Evolutionary conservation across 2,797 vertebrate genomes (phyloP), one percentile per base, ranked within the genome.

Genomic region (Neosilurus mollespiculum): DNA sequence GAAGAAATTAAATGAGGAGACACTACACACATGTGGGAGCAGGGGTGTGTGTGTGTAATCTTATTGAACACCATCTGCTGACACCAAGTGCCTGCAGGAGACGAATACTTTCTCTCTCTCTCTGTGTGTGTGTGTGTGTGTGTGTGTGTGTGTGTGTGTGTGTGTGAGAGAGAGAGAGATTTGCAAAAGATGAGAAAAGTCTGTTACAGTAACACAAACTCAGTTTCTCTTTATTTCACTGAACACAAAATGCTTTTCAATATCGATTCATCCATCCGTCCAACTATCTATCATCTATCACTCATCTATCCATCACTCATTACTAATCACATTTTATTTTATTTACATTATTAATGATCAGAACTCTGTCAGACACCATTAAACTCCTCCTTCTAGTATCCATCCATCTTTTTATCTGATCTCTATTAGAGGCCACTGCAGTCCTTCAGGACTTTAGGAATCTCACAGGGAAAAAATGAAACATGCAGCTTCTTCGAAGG

Each of bases 41-140:
- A 78, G 80, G 62, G 80, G 83, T 22, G 37, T 70, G 34, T 69
- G 26, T 69, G 54, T 83, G 72, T 79, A 86, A 86, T 92, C 91
- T 91, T 91, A 94, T 91, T 92, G 88, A 90, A 89, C 89, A 86
- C 91, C 91, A 93, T 94, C 92, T 88, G 88, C 70, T 82, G 77
- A 83, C 58, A 62, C 93, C 92, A 89, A 89, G 54, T 6, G 16
- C 72, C 54, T 75, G 72, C 53, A 30, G 72, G 53, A 75, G 72
- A 22, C 2, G 18, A 6, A 26, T 58, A 18, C 49, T 72, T 1
- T 53, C 1, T 49, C 34, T 24, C 22, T 51, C 30, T n/a, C 18
- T 22, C 34, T 51, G 69, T 71, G 69, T 71, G 43, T 51, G 69
- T 71, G 69, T n/a, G 58, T 70, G 69, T 9, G 67, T 9, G 18